A percentile compares a stretch with the other conserved stretches of the same genome.
Evolutionary conservation across 2,113 vertebrate species (phyloP).

Genomic region (Percopsis transmontana): DNA sequence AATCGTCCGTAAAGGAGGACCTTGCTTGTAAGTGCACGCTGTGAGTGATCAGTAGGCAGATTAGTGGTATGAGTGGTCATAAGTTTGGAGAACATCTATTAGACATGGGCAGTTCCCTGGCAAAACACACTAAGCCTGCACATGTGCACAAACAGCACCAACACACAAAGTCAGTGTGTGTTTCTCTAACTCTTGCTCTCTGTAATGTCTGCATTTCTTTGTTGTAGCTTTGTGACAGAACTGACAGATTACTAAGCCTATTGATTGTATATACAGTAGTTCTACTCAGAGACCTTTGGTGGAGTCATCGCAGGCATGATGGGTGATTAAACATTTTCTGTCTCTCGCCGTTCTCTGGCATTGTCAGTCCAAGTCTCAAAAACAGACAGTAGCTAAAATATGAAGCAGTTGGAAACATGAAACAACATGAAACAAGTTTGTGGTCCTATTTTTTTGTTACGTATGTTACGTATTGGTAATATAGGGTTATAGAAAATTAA

Average conservation of each 20-base stretch:
- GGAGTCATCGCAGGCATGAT: constrained; percentile 8
- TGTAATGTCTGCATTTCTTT: neutral
- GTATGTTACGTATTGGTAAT: too few species aligned
- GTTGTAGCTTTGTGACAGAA: neutral
- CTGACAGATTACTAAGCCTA: neutral
- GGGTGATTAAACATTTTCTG: constrained; percentile 20
- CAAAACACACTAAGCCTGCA: constrained; percentile 1
- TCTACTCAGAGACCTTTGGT: constrained; percentile 5
- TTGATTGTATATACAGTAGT: neutral
- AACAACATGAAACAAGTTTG: too few species aligned
- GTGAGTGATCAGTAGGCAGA: constrained; percentile 44
- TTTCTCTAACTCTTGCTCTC: constrained; percentile 22
- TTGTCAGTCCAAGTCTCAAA: too few species aligned
- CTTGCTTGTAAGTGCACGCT: constrained; percentile 21
- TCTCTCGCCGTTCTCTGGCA: too few species aligned
- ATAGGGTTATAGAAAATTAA: too few species aligned
- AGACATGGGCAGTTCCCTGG: constrained; percentile 18
- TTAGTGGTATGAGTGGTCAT: constrained; percentile 27
- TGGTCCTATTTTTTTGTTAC: too few species aligned
- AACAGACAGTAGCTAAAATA: too few species aligned
- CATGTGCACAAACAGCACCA: neutral
- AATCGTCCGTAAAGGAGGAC: constrained; percentile 12
- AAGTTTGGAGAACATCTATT: constrained; percentile 16
- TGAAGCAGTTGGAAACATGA: too few species aligned
- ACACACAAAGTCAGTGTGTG: neutral